Base-by-base conservation (phyloP, 2,797 vertebrate species). In the Acanthurus leucopareius region DNA sequence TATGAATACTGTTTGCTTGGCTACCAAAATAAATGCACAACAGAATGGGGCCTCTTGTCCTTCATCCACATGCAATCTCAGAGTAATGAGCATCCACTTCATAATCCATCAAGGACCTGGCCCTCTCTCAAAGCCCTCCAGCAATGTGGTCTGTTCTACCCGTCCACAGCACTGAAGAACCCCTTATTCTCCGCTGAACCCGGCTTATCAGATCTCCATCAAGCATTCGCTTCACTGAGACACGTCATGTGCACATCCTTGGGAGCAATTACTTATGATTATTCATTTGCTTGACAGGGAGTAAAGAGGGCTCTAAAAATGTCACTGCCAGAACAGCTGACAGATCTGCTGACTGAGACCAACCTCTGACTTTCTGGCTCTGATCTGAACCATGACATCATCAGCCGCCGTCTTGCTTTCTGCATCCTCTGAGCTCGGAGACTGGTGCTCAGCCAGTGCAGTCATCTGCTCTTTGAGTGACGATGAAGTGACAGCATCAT, bases 341-440 rank as follows among this genome's bases (percentile, higher is more conserved):
- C 77, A 67, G 82, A 86, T 83, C 77, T 69, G 81, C 80, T 78
- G 87, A 89, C 82, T 64, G 76, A 79, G 66, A 86, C 92, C 96
- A 95, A 98, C 98, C 97, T 99, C 97, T 86, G 97, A 96, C 94
- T 98, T 99, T 84, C 96, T 94, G 79, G 97, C 97, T 93, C 96
- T 95, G 93, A 99, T 99, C 90, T 99, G 97, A 86, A 99, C 95
- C 80, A 96, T 95, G 93, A 96, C 90, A 83, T 97, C 96, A 95
- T 98, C 96, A 79, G 91, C 89, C 77, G 86, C 88, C 72, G 89
- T 64, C 80, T 87, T 75, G 89, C 84, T 95, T 92, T 86, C 92
- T 32, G 69, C 89, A 86, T 92, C 78, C 58, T 87, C 88, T 0
- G 69, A 71, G 64, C 25, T n/a, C 56, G 61, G 69, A 44, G 65